Base-by-base conservation (phyloP, 2,797 vertebrate species). In the Crossoptilon crossoptilon region DNA sequence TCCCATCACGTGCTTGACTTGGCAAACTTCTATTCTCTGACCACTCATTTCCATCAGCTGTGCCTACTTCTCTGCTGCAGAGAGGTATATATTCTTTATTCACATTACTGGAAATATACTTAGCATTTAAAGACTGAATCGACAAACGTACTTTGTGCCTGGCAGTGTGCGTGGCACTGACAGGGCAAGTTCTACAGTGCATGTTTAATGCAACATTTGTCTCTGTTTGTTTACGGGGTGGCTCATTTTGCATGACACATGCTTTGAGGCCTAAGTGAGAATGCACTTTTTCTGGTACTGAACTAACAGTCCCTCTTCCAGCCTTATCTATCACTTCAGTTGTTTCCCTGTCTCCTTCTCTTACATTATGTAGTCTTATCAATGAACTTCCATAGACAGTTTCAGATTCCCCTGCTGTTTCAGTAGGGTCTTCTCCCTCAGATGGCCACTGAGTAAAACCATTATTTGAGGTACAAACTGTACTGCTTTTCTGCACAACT, bases 181-280 rank as follows among this genome's bases (percentile, higher is more conserved):
- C 53, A 73, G 98, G 95, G 72, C 97, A 97, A 51, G 97, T 96
- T 39, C 94, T 91, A 88, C 87, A 10, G 64, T 95, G 97, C 55
- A 79, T 96, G 92, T 95, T 97, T 77, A 96, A 96, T 31, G 69
- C 75, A 68, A 48, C 80, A 79, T 83, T 92, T 76, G 87, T 69
- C 90, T 93, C 96, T 85, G 68, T 60, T 94, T 77, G 79, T 58
- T 80, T 90, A 88, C 17, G 22, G 13, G 67, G 62, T 77, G 93
- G 78, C 9, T 94, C 74, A 43, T 86, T 88, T 87, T 96, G 96
- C 49, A 53, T 26, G 72, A 91, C 79, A 71, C 62, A 76, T 62
- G 96, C 96, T 96, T 83, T 48, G 41, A 96, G 88, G 77, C 79
- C 95, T 53, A 92, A 31, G 53, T 18, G 51, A 66, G 96, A 97